Evolutionary conservation across 1,140 invertebrate species (phyloP).

Genomic region (Cydia amplana): DNA sequence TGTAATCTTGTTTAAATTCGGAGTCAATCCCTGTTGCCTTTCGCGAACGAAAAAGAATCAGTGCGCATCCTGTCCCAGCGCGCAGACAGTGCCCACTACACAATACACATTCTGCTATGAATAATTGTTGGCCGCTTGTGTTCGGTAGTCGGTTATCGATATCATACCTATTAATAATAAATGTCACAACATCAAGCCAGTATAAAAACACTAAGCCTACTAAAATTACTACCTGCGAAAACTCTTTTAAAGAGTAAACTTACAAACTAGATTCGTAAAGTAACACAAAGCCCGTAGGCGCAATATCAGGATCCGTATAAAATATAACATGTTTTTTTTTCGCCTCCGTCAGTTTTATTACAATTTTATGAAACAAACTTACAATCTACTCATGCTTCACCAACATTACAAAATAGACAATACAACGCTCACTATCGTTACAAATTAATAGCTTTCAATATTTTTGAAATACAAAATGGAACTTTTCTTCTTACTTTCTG

Average conservation of each 20-base stretch:
- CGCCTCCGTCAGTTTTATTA: slow-evolving; percentile 72
- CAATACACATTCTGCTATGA: slow-evolving; percentile 78
- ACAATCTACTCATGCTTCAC: slow-evolving; percentile 69
- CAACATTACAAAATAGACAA: slow-evolving; percentile 78
- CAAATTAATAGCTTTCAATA: slow-evolving; percentile 63
- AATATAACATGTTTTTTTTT: slow-evolving; percentile 77
- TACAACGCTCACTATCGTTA: slow-evolving; percentile 75
- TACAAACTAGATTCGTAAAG: slow-evolving; percentile 78
- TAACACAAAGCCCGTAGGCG: slow-evolving; percentile 65
- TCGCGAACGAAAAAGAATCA: slow-evolving; percentile 59
- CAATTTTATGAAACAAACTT: slow-evolving; percentile 79
- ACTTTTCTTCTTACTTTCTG: slow-evolving; percentile 58
- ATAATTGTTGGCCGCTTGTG: slow-evolving; percentile 70
- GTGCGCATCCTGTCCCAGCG: slow-evolving; percentile 42
- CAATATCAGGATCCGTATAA: slow-evolving; percentile 75
- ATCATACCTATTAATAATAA: slow-evolving; percentile 78
- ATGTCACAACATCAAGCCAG: slow-evolving; percentile 81
- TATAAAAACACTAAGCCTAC: slow-evolving; percentile 82
- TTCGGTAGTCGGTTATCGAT: slow-evolving; percentile 67
- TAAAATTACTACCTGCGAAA: slow-evolving; percentile 80
- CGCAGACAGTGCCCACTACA: slow-evolving; percentile 71
- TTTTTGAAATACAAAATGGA: slow-evolving; percentile 71
- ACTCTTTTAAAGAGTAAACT: slow-evolving; percentile 80
- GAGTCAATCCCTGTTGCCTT: slow-evolving; percentile 15
- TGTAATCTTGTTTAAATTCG: neutral